Percentiles rank a stretch among this genome's conserved stretches.
phyloP scores from a whole-genome alignment of 2,888 invertebrate species.

The Chloroclysta siterata region DNA sequence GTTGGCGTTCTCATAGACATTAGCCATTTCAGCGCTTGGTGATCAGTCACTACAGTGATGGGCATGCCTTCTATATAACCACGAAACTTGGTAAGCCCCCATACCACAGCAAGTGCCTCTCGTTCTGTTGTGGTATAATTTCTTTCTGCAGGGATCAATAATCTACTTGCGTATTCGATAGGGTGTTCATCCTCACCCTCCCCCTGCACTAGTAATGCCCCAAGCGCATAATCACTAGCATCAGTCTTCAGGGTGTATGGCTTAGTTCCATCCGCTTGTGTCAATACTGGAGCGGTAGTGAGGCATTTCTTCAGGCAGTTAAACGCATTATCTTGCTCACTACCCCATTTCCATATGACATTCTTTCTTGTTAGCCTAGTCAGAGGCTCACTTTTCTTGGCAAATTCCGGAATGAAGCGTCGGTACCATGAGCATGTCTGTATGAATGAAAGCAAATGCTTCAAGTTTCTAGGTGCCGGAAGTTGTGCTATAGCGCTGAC shows the following conservation, averaged over 20 bases:
- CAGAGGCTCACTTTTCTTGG: neutral
- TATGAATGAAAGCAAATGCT: neutral
- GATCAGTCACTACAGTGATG: conserved; percentile 1
- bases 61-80: neutral
- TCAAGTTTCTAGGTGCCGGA: neutral
- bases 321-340: neutral
- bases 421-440: neutral
- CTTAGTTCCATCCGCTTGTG: neutral
- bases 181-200: neutral
- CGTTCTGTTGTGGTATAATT: neutral
- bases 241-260: neutral
- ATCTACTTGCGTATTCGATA: neutral
- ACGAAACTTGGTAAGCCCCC: neutral
- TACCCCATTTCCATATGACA: neutral
- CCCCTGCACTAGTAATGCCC: neutral
- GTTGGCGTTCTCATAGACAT: neutral
- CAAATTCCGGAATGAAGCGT: neutral
- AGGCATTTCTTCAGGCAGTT: neutral
- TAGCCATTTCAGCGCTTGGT: neutral
- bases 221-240: neutral
- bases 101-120: neutral
- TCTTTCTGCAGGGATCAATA: neutral
- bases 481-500: neutral
- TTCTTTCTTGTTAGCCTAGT: neutral
- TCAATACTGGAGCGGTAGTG: neutral